Conservation (phyloP, 2,888 invertebrate species). For the Leptinotarsa rubiginosa region DNA sequence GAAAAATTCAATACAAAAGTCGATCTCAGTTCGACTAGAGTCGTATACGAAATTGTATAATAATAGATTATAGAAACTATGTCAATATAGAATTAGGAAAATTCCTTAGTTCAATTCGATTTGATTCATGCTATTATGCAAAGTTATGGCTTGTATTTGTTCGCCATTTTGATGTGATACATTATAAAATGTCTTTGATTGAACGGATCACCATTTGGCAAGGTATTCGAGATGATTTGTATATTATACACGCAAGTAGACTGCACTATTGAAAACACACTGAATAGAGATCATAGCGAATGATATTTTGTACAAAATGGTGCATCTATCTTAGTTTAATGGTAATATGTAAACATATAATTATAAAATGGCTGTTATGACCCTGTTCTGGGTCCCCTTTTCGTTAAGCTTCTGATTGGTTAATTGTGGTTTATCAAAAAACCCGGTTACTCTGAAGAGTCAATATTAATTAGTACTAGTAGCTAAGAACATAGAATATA, state of each 20-base stretch:
- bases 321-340: slow-evolving; percentile 34
- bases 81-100: slow-evolving; percentile 44
- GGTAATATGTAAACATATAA: slow-evolving; percentile 51
- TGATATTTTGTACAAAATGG: slow-evolving; percentile 39
- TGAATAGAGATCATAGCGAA: slow-evolving; percentile 11
- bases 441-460: slow-evolving; percentile 64
- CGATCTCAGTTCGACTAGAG: background rate
- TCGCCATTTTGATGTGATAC: slow-evolving; percentile 66
- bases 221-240: slow-evolving; percentile 24
- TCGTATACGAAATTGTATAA: slow-evolving; percentile 35
- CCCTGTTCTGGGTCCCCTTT: slow-evolving; percentile 40
- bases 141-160: slow-evolving; percentile 62
- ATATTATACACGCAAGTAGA: slow-evolving; percentile 14
- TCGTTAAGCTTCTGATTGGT: slow-evolving; percentile 53
- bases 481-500: slow-evolving; percentile 57
- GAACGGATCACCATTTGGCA: slow-evolving; percentile 44
- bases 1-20: background rate
- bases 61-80: slow-evolving; percentile 39
- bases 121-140: slow-evolving; percentile 48
- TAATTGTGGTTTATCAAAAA: slow-evolving; percentile 52
- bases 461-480: slow-evolving; percentile 64
- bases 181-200: slow-evolving; percentile 38
- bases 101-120: slow-evolving; percentile 1
- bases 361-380: slow-evolving; percentile 62
- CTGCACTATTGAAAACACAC: slow-evolving; percentile 12